Conservation (phyloP, 2,888 invertebrate genomes). For the Aleiodes alternator region DNA sequence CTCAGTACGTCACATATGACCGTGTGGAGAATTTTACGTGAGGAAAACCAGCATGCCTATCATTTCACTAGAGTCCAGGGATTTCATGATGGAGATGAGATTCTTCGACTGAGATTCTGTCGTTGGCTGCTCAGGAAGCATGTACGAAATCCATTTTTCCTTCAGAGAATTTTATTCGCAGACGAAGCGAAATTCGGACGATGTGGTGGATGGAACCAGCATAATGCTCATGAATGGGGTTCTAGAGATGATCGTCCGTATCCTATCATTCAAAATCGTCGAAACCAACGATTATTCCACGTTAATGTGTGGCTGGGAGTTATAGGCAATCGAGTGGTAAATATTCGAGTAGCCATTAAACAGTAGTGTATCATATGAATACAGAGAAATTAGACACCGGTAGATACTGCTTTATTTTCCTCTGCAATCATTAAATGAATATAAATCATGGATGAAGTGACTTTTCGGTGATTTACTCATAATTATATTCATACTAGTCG, state of each 20-base stretch:
- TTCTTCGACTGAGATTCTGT: neutral
- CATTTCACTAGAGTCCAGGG: conserved; percentile 19
- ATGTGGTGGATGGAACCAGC: conserved; percentile 3
- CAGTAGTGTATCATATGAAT: too few relatives aligned
- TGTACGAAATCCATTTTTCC: neutral
- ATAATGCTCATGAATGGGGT: neutral
- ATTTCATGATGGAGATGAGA: neutral
- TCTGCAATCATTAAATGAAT: too few relatives aligned
- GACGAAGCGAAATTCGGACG: conserved; percentile 9
- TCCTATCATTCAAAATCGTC: conserved; percentile 1
- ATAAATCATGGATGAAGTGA: too few relatives aligned
- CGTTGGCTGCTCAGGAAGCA: neutral
- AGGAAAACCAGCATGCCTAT: neutral
- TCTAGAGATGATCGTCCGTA: conserved; percentile 1
- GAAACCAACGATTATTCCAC: neutral
- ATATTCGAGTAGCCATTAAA: too few relatives aligned
- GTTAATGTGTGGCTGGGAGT: conserved; percentile 26
- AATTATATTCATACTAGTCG: too few relatives aligned
- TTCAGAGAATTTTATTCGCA: neutral
- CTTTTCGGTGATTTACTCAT: too few relatives aligned
- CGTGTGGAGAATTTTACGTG: neutral
- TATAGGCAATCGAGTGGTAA: conserved; percentile 8
- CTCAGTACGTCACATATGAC: neutral
- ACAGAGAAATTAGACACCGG: too few relatives aligned
- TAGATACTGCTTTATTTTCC: too few relatives aligned